Percentiles rank a stretch among this genome's conserved stretches.
These are phyloP conservation scores for Dendroctonus valens DNA, from an alignment of 1,140 invertebrate genomes.

Conservation along the genomic window DNA sequence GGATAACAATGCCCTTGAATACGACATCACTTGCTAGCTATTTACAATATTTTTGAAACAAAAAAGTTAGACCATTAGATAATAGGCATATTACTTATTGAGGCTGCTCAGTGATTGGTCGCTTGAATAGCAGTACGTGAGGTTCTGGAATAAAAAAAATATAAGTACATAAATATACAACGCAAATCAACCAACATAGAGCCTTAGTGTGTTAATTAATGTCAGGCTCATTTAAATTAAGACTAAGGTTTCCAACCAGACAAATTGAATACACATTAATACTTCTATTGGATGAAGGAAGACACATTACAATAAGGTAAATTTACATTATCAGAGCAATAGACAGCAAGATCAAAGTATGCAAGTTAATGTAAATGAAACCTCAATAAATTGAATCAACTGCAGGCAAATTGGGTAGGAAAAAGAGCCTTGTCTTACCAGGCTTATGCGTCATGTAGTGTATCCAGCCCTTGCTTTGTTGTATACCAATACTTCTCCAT, in stretches of 20 bases:
- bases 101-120: conserved; percentile 54
- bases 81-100: background rate
- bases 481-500: conserved; percentile 90
- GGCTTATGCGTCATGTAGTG: conserved; percentile 94
- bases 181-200: background rate
- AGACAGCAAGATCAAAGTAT: conserved; percentile 3
- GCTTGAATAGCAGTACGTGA: conserved; percentile 65
- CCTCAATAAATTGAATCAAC: conserved; percentile 59
- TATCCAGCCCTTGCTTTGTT: conserved; percentile 92
- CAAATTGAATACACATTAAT: background rate
- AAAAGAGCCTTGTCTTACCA: conserved; percentile 49
- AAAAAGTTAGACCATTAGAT: no score
- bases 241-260: background rate
- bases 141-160: conserved; percentile 53
- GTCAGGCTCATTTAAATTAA: no score
- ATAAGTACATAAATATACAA: conserved; percentile 3
- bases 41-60: no score
- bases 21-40: no score
- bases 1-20: no score
- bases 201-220: no score
- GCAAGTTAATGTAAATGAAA: conserved; percentile 45
- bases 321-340: conserved; percentile 2
- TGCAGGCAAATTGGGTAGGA: no score
- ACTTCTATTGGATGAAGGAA: background rate
- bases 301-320: background rate